Evolutionary conservation across 2,797 vertebrate species (phyloP), one percentile per base, ranked within the genome.

Genomic region (Sebastes jordani): DNA sequence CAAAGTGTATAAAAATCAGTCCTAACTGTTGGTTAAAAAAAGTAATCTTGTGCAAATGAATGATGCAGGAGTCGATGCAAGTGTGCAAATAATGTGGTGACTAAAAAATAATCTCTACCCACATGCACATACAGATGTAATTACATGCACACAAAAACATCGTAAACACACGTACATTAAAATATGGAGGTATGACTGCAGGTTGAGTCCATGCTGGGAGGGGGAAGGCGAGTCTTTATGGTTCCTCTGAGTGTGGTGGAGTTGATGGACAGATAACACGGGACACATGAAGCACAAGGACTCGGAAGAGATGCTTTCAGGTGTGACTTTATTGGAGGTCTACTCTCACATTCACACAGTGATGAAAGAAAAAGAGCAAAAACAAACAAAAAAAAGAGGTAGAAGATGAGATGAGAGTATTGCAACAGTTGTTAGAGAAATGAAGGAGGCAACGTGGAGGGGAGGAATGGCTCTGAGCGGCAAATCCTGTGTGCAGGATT

Each of bases 221-320:
- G 81, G 36, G 55, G 34, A 65, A 36, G 23, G 76, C 55, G 82
- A 83, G 92, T 79, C 80, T 83, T 72, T 80, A 88, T 76, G 84
- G 73, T 85, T 91, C 89, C 76, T 86, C 79, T 27, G 62, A 84
- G 92, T 92, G 93, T 87, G 85, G 93, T 91, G 93, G 89, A 92
- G 89, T 92, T 91, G 93, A 96, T 95, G 95, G 94, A 96, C 94
- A 95, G 91, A 92, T 91, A 95, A 95, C 94, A 96, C 94, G 81
- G 67, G 95, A 95, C 95, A 96, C 95, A 96, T 96, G 95, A 96
- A 96, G 95, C 94, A 96, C 95, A 93, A 95, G 86, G 96, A 96
- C 95, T 94, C 95, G 77, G 93, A 95, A 86, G 91, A 94, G 90
- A 95, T 96, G 95, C 93, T 96, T 96, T 96, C 95, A 96, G 93